phyloP scores from a whole-genome alignment of 2,888 invertebrate species.

The Euclidia mi region DNA sequence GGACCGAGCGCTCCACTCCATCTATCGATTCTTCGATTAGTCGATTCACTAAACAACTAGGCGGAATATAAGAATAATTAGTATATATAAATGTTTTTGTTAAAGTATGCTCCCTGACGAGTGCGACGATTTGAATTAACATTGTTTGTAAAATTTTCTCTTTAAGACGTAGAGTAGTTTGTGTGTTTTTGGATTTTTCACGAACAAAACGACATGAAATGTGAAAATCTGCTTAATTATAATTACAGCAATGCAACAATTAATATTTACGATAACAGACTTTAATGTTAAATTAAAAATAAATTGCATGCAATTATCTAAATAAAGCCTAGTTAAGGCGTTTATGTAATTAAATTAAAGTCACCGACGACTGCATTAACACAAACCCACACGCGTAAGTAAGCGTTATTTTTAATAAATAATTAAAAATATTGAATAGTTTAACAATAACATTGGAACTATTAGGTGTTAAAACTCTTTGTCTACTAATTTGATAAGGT shows the following conservation, averaged over 20 bases:
- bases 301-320: conserved; percentile 58
- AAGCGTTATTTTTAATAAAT: conserved; percentile 67
- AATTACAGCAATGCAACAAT: conserved; percentile 58
- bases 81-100: conserved; percentile 36
- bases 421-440: conserved; percentile 56
- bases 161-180: conserved; percentile 42
- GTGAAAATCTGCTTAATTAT: conserved; percentile 42
- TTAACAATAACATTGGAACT: conserved; percentile 60
- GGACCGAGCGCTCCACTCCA: conserved; percentile 50
- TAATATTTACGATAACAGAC: conserved; percentile 51
- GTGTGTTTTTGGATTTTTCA: conserved; percentile 49
- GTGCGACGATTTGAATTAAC: conserved; percentile 29
- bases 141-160: conserved; percentile 38
- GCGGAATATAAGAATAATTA: conserved; percentile 36
- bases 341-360: conserved; percentile 46
- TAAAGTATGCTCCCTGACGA: conserved; percentile 32
- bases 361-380: conserved; percentile 81
- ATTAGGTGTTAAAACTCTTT: conserved; percentile 61
- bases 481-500: conserved; percentile 63
- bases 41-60: conserved; percentile 46
- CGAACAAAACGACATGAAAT: conserved; percentile 40
- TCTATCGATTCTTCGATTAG: conserved; percentile 54
- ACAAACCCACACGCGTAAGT: conserved; percentile 88
- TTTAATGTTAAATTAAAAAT: conserved; percentile 59
- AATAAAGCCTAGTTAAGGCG: conserved; percentile 55